Evolutionary conservation across 2,797 vertebrate genomes (phyloP), one percentile per base, ranked within the genome.

Genomic region (Sebastes baramenuke): DNA sequence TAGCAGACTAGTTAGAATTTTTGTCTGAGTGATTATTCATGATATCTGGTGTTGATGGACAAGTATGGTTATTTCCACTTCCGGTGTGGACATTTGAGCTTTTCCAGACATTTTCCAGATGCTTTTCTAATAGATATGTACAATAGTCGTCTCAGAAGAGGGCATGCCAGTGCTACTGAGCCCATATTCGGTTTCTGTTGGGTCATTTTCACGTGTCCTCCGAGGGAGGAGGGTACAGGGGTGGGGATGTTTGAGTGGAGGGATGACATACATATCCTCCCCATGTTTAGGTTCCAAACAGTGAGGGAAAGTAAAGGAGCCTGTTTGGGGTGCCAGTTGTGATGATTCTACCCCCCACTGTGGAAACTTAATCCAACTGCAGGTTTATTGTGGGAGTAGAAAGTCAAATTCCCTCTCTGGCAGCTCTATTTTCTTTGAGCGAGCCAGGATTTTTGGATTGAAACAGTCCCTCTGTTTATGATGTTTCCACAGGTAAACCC

Each of bases 401-500:
- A 84, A 82, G 66, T 81, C 34, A 82, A 77, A 83, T 83, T 79
- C 70, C 65, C 20, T 52, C 71, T 84, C 52, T 9, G 13, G 67
- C 71, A 38, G n/a, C 56, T 79, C 67, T 88, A 58, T 85, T 90
- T 91, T 84, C 22, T 78, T 70, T 80, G 46, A 74, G 73, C 1
- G 2, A 16, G 55, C 34, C 59, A 68, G 72, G 30, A 69, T 9
- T 83, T 76, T 25, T 10, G 62, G 55, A 42, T 72, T 75, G 32
- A 55, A 68, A 81, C 88, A 61, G 75, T 80, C 56, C 52, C 66
- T 72, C 80, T 85, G 75, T 88, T 80, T 75, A 27, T 10, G 60
- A 73, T 83, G 74, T 87, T 86, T 92, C 84, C 82, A 81, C 85
- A 88, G 87, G 88, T 90, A 88, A 86, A 88, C 81, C 78, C 72